Conservation (phyloP, 2,113 vertebrate species). For the Gymnorhina tibicen region DNA sequence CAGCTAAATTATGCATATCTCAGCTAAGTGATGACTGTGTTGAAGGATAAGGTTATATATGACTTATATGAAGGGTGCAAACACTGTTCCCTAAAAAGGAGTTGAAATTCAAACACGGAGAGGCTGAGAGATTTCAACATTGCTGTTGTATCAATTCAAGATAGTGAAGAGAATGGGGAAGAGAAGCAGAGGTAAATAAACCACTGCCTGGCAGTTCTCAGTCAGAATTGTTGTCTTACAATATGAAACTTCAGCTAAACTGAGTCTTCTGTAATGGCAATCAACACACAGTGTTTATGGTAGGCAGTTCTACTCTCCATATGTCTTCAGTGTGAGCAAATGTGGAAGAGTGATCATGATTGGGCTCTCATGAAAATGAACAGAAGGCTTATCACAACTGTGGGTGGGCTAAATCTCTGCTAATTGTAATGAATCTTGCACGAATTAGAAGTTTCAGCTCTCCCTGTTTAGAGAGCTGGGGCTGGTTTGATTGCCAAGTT, state of each 20-base stretch:
- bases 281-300: background rate
- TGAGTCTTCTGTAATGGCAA: background rate
- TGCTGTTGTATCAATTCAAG: background rate
- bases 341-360: background rate
- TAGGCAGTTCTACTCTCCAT: background rate
- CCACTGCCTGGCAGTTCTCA: background rate
- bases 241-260: background rate
- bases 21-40: background rate
- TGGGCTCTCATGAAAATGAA: background rate
- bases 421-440: constrained; percentile 1
- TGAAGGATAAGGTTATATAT: background rate
- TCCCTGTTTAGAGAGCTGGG: background rate
- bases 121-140: background rate
- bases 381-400: background rate
- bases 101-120: background rate
- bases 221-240: background rate
- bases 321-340: background rate
- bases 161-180: background rate
- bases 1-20: background rate
- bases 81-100: background rate
- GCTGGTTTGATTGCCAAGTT: background rate
- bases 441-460: background rate
- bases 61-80: background rate
- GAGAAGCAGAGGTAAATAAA: background rate
- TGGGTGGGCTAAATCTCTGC: background rate